Percentiles rank a stretch among this genome's conserved stretches.
phyloP scores from a whole-genome alignment of 2,888 invertebrate genomes.

The Meliscaeva auricollis region DNA sequence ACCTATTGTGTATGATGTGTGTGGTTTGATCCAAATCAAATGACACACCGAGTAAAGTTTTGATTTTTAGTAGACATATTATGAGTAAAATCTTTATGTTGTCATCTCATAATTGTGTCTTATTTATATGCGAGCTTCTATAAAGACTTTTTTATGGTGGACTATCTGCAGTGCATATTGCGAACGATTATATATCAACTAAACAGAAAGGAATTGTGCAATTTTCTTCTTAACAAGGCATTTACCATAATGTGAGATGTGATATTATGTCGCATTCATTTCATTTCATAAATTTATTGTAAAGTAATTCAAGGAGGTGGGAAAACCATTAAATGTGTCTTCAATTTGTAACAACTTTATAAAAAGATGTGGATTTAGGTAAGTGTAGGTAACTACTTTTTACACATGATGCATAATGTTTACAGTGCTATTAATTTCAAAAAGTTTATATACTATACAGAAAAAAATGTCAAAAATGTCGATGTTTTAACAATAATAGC shows the following conservation, averaged over 20 bases:
- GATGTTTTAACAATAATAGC: no score
- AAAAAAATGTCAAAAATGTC: no score
- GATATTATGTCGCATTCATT: conserved; percentile 30
- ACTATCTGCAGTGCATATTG: not conserved
- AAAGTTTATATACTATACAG: no score
- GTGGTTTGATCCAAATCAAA: conserved; percentile 46
- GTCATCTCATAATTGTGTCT: conserved; percentile 41
- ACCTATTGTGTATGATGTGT: not conserved
- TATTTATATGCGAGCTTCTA: conserved; percentile 10
- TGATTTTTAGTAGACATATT: no score
- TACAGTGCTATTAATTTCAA: no score
- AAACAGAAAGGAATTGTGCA: conserved; percentile 61
- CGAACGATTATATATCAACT: conserved; percentile 6
- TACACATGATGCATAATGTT: no score
- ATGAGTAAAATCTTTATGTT: conserved; percentile 33
- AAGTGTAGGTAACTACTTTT: not conserved
- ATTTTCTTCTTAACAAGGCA: conserved; percentile 44
- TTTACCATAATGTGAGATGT: not conserved
- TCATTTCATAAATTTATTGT: not conserved
- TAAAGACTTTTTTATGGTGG: no score
- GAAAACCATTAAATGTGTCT: conserved; percentile 44
- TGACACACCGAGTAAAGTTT: conserved; percentile 27
- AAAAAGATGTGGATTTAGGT: not conserved
- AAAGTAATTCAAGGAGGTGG: conserved; percentile 57
- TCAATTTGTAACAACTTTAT: not conserved